Evolutionary conservation across 2,888 invertebrate species (phyloP).

Genomic region (Tetramorium bicarinatum): DNA sequence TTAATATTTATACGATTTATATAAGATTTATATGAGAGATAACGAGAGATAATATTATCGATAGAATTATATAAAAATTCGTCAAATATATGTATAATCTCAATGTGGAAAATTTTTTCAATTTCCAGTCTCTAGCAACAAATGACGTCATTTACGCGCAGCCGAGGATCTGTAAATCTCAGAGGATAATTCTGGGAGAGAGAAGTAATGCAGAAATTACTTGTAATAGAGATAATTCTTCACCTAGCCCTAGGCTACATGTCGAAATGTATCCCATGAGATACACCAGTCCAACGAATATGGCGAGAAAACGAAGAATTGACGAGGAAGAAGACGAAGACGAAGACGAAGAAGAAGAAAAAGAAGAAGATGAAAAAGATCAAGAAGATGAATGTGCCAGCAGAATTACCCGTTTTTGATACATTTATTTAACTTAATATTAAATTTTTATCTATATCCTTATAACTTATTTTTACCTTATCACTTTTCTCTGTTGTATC

Average conservation of each 20-base stretch:
- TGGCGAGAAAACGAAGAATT: slow-evolving; percentile 80
- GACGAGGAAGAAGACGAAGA: slow-evolving; percentile 79
- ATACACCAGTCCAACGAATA: slow-evolving; percentile 79
- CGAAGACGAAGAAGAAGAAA: slow-evolving; percentile 76
- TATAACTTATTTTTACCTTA: not conserved
- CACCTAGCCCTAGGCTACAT: slow-evolving; percentile 74
- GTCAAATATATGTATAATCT: not conserved
- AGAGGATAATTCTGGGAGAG: slow-evolving; percentile 59
- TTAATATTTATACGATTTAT: not conserved
- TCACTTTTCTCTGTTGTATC: not conserved
- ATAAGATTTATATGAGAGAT: not conserved
- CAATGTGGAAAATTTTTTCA: not conserved
- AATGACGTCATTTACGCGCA: slow-evolving; percentile 69
- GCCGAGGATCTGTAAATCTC: slow-evolving; percentile 67
- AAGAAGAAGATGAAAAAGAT: slow-evolving; percentile 78
- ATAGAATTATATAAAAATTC: slow-evolving; percentile 5
- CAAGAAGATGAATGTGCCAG: slow-evolving; percentile 69
- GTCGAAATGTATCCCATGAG: slow-evolving; percentile 82
- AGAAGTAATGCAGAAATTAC: slow-evolving; percentile 80
- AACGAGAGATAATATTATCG: slow-evolving; percentile 2
- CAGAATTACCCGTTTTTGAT: slow-evolving; percentile 79
- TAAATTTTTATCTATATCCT: not conserved
- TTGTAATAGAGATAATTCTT: slow-evolving; percentile 80
- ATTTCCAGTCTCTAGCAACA: slow-evolving; percentile 20
- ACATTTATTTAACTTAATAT: not conserved